Evolutionary conservation across 2,797 vertebrate genomes (phyloP).

Genomic region (Notamacropus eugenii): DNA sequence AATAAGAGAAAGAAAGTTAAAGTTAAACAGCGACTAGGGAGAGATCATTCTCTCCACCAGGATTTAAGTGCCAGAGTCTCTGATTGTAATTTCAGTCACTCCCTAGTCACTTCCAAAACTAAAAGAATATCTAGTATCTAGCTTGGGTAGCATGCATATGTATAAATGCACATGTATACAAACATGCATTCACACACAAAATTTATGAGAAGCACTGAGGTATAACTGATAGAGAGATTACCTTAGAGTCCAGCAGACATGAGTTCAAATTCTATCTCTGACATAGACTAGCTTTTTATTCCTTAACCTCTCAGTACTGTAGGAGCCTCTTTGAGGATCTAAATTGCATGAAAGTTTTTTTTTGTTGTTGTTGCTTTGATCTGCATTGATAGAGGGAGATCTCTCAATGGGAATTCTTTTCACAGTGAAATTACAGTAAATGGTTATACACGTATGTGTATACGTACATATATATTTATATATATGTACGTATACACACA

Average conservation of each 20-base stretch:
- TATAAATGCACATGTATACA: not conserved
- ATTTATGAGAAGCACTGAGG: not conserved
- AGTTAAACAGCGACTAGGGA: slow-evolving; percentile 86
- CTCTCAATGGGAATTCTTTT: not conserved
- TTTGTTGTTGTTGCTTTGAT: not conserved
- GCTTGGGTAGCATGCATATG: slow-evolving; percentile 69
- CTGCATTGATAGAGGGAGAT: not conserved
- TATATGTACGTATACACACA: not conserved
- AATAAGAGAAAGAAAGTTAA: slow-evolving; percentile 84
- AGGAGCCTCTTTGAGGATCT: not conserved
- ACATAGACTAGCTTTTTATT: not conserved
- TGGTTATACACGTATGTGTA: not conserved
- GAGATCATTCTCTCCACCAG: slow-evolving; percentile 83
- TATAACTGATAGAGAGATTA: not conserved
- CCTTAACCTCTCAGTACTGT: not conserved
- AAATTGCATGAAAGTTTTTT: not conserved
- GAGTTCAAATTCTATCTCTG: not conserved
- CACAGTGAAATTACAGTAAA: not conserved
- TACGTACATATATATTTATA: not conserved
- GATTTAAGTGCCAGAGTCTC: slow-evolving; percentile 83
- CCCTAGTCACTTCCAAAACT: slow-evolving; percentile 79
- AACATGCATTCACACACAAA: not conserved
- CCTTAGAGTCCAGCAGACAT: not conserved
- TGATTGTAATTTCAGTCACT: slow-evolving; percentile 82
- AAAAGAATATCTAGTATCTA: slow-evolving; percentile 68